phyloP scores from a whole-genome alignment of 1,140 invertebrate species.

The Mizuhopecten yessoensis region DNA sequence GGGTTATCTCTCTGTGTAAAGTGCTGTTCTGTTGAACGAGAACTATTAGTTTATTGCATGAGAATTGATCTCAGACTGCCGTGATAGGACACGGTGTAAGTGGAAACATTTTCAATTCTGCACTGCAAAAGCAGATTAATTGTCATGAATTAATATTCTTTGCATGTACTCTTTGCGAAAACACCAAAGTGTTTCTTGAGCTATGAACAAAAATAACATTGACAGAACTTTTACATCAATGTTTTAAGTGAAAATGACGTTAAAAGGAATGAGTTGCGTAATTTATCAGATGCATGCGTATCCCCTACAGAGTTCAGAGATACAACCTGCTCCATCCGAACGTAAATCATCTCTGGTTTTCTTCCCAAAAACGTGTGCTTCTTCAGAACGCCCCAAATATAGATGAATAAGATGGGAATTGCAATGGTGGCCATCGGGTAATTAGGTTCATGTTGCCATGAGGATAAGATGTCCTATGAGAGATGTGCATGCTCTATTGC shows the following conservation, averaged over 20 bases:
- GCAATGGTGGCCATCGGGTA: neutral
- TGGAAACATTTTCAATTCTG: neutral
- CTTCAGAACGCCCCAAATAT: neutral
- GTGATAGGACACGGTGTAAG: neutral
- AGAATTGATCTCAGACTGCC: neutral
- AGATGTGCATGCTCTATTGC: neutral
- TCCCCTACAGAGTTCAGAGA: neutral
- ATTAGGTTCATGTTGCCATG: neutral
- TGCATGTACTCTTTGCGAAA: slow-evolving; percentile 14
- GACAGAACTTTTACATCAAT: neutral
- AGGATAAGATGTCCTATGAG: neutral
- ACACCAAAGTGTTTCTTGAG: slow-evolving; percentile 4
- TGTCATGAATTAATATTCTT: slow-evolving; percentile 2
- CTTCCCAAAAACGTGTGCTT: neutral
- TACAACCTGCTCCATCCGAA: neutral
- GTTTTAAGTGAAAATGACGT: neutral
- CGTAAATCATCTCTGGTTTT: neutral
- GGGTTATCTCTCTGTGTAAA: neutral
- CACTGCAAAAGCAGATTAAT: neutral
- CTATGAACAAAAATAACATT: neutral
- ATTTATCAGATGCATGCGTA: neutral
- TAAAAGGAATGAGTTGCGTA: neutral
- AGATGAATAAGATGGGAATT: neutral
- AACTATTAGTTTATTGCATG: slow-evolving; percentile 18
- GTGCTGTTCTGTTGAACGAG: neutral